Base-by-base conservation (phyloP, 2,888 invertebrate genomes). In the Chrysolina oricalcia region DNA sequence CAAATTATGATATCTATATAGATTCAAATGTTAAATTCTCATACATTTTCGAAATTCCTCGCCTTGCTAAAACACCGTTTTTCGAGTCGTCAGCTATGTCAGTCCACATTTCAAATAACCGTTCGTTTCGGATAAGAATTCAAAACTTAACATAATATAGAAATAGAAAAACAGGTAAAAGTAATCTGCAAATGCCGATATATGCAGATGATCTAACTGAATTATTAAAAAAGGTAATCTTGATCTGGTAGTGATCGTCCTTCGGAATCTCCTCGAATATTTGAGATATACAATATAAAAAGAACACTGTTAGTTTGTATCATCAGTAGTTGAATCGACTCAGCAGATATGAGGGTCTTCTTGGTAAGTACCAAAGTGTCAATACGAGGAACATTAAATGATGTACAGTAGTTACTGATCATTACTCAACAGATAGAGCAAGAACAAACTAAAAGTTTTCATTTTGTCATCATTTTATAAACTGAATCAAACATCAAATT, bases 341-440 rank as follows among this genome's bases (percentile, higher is more conserved):
- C 50, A 65, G 15, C 68, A 23, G 64, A 69, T 53, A 73, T 73
- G 73, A 73, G 53, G 65, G 65, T 68, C 50, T 64, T 63, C 41
- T 53, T 73, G 73, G 73, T 73, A 35, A 73, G 73, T 73, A 35
- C 21, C 27, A 27, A 27, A 35, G 40, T 59, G 41, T 23, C 27
- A 53, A 35, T 68, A 10, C 17, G 17, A 5, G 5, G 21, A 11
- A 21, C 11, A 21, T 11, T 53, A 53, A 19, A 10, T 21, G 53
- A 53, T 43, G 21, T 21, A 11, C 21, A 21, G 11, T 53, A 13
- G 21, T 53, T 21, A 53, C 21, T 13, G 53, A 48, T n/a, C 9
- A 48, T 48, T 48, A 17, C n/a, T 48, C 9, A 10, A 48, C 10
- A 9, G 17, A 17, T 17, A 9, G 48, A 48, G 10, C n/a, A 17